These are phyloP conservation scores for Ennomos erosarius DNA, from an alignment of 2,888 invertebrate species.

Conservation along the genomic window DNA sequence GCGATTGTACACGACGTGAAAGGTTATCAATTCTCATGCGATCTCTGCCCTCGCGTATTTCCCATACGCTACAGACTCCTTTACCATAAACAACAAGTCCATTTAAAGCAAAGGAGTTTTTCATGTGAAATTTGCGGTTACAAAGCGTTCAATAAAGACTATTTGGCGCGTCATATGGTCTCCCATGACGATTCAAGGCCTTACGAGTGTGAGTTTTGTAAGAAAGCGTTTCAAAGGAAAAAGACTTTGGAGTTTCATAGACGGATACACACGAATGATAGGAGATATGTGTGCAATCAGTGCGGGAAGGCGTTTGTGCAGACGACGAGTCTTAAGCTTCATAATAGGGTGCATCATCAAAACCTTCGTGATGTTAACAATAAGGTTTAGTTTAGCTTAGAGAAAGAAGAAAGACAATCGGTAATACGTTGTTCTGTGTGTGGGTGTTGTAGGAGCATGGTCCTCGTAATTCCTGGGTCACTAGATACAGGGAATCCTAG, in stretches of 20 bases:
- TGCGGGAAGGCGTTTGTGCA: slow-evolving; percentile 86
- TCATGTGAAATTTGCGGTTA: slow-evolving; percentile 71
- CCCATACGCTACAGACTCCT: slow-evolving; percentile 58
- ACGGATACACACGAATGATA: slow-evolving; percentile 84
- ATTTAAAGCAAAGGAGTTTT: slow-evolving; percentile 65
- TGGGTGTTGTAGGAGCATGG: no score
- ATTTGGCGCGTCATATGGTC: slow-evolving; percentile 82
- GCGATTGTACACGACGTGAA: slow-evolving; percentile 67
- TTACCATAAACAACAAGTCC: slow-evolving; percentile 63
- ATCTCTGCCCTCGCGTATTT: slow-evolving; percentile 63
- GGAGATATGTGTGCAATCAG: slow-evolving; percentile 71
- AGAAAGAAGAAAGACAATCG: no score
- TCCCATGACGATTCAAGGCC: slow-evolving; percentile 84
- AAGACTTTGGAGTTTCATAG: slow-evolving; percentile 83
- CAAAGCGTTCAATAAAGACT: slow-evolving; percentile 69
- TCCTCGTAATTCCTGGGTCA: no score
- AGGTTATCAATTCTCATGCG: slow-evolving; percentile 63
- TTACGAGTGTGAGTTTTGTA: slow-evolving; percentile 83
- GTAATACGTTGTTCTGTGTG: no score
- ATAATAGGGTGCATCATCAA: slow-evolving; percentile 80
- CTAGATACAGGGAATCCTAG: no score
- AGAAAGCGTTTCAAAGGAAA: slow-evolving; percentile 84
- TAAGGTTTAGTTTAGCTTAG: no score
- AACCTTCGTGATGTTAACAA: slow-evolving; percentile 3
- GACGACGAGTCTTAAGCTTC: slow-evolving; percentile 83